Evolutionary conservation across 2,113 vertebrate species (phyloP).

Genomic region (Oryctolagus cuniculus): mOryCun1.1 NC_091439.1:98564501-98565000

Average conservation of each 20-base stretch:
- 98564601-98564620: not conserved
- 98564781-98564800: conserved; percentile 60
- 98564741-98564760: conserved; percentile 23
- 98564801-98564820: not conserved
- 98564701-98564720: not conserved
- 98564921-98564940: conserved; percentile 69
- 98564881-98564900: conserved; percentile 79
- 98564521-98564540: not conserved
- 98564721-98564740: not conserved
- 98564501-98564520: not conserved
- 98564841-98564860: not conserved
- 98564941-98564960: conserved; percentile 85
- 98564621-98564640: conserved; percentile 44
- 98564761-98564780: not conserved
- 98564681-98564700: not conserved
- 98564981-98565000: conserved; percentile 70
- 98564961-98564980: conserved; percentile 74
- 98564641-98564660: conserved; percentile 42
- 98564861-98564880: conserved; percentile 71
- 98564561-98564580: not conserved
- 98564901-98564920: conserved; percentile 69
- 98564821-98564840: conserved; percentile 34
- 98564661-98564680: conserved; percentile 37
- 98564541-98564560: not conserved
- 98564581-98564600: conserved; percentile 35